Percentiles rank a stretch among this genome's conserved stretches.
Evolutionary conservation across 2,113 vertebrate genomes (phyloP).

Genomic region (Aleadryas rufinucha): DNA sequence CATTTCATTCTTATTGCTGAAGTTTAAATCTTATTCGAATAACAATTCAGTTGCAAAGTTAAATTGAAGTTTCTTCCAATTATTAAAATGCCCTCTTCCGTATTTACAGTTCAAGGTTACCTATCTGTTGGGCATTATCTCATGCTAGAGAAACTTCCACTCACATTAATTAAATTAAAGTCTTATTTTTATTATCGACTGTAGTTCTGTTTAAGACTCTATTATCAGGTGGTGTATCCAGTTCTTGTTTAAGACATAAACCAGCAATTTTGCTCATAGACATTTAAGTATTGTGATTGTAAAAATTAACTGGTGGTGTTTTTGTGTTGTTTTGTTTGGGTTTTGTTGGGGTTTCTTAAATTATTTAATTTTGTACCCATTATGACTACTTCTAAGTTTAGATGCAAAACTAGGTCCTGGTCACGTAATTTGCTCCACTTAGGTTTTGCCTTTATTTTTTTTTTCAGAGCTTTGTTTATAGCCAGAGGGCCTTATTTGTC

Average conservation of each 20-base stretch:
- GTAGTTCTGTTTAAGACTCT: not conserved
- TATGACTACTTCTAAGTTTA: not conserved
- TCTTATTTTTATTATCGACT: not conserved
- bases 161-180: not conserved
- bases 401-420: not conserved
- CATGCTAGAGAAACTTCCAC: not conserved
- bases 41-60: constrained; percentile 21
- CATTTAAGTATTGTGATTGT: not conserved
- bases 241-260: not conserved
- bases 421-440: not conserved
- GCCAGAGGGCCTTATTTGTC: not conserved
- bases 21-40: constrained; percentile 5
- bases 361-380: not conserved
- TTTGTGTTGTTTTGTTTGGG: not conserved
- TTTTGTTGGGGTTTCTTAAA: too few species aligned
- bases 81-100: not conserved
- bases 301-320: not conserved
- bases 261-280: not conserved
- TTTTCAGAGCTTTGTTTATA: not conserved
- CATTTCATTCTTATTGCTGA: not conserved
- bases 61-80: constrained; percentile 33
- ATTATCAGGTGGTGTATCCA: not conserved
- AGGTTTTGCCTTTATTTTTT: not conserved
- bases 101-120: not conserved
- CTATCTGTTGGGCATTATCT: not conserved